These are phyloP conservation scores for Helicoverpa assulta DNA, from an alignment of 2,888 invertebrate genomes.

Conservation along the genomic window DNA sequence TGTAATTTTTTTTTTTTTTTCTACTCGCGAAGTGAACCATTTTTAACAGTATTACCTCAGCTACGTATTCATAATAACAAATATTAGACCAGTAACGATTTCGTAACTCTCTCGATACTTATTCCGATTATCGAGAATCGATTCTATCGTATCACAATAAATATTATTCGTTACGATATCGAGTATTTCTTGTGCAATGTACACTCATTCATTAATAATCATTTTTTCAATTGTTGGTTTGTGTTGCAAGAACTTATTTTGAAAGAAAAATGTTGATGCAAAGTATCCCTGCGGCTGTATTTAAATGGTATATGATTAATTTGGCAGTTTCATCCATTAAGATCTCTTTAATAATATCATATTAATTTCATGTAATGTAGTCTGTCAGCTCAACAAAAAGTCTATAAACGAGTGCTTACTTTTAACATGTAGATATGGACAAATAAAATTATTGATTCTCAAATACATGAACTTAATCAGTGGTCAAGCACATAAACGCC, in stretches of 20 bases:
- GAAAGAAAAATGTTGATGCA: slow-evolving; percentile 49
- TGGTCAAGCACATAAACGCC: too few species aligned
- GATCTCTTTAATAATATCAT: too few species aligned
- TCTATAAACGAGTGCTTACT: too few species aligned
- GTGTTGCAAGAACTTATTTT: slow-evolving; percentile 43
- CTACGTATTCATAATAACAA: too few species aligned
- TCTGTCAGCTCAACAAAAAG: too few species aligned
- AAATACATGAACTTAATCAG: too few species aligned
- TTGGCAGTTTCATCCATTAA: not conserved
- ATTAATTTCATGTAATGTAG: too few species aligned
- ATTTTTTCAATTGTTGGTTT: slow-evolving; percentile 51
- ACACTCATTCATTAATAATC: slow-evolving; percentile 56
- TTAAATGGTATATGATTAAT: slow-evolving; percentile 30
- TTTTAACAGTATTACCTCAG: too few species aligned
- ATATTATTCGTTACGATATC: slow-evolving; percentile 42
- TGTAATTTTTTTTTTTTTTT: too few species aligned
- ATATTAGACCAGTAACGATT: slow-evolving; percentile 2
- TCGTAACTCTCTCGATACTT: slow-evolving; percentile 42
- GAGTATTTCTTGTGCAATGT: slow-evolving; percentile 36
- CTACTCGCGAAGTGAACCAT: too few species aligned
- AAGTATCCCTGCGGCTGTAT: slow-evolving; percentile 20
- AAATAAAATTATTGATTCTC: too few species aligned
- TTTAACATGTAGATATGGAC: too few species aligned
- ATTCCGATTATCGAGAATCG: slow-evolving; percentile 49
- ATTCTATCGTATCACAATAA: slow-evolving; percentile 39